Percentiles rank a stretch among this genome's conserved stretches.
phyloP scores from a whole-genome alignment of 1,140 invertebrate genomes.

The Lepidurus arcticus region DNA sequence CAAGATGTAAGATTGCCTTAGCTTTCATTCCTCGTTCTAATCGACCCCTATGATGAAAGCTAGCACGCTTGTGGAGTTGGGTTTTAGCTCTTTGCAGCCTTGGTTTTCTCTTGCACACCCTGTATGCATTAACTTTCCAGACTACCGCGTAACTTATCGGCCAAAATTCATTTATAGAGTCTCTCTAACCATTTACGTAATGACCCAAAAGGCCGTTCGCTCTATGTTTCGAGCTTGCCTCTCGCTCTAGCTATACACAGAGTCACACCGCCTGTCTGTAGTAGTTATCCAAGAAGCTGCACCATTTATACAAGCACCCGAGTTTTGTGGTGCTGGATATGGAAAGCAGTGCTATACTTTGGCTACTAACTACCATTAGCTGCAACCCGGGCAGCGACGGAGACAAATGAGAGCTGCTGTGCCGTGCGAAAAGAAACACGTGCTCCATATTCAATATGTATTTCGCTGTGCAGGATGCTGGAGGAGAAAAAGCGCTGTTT shows the following conservation, averaged over 20 bases:
- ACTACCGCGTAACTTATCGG: too few species aligned
- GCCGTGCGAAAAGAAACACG: slow-evolving; percentile 20
- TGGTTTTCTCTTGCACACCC: too few species aligned
- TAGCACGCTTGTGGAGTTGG: too few species aligned
- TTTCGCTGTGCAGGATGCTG: not conserved
- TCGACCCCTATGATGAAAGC: too few species aligned
- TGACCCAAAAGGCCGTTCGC: too few species aligned
- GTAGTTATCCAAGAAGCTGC: not conserved
- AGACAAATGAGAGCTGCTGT: slow-evolving; percentile 18
- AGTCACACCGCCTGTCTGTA: not conserved
- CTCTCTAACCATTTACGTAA: too few species aligned
- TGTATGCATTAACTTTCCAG: too few species aligned
- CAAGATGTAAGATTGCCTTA: too few species aligned
- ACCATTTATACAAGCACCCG: not conserved
- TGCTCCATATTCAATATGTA: slow-evolving; percentile 19
- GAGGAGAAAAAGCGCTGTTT: not conserved
- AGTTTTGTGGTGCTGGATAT: not conserved
- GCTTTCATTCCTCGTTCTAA: too few species aligned
- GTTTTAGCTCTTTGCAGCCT: too few species aligned
- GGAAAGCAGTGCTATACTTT: slow-evolving; percentile 10
- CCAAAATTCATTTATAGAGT: too few species aligned
- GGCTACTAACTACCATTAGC: slow-evolving; percentile 17
- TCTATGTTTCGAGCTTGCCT: not conserved
- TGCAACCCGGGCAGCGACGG: slow-evolving; percentile 6
- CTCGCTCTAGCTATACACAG: not conserved